These are phyloP conservation scores for Prorops nasuta DNA, from an alignment of 1,140 invertebrate genomes.

Conservation along the genomic window DNA sequence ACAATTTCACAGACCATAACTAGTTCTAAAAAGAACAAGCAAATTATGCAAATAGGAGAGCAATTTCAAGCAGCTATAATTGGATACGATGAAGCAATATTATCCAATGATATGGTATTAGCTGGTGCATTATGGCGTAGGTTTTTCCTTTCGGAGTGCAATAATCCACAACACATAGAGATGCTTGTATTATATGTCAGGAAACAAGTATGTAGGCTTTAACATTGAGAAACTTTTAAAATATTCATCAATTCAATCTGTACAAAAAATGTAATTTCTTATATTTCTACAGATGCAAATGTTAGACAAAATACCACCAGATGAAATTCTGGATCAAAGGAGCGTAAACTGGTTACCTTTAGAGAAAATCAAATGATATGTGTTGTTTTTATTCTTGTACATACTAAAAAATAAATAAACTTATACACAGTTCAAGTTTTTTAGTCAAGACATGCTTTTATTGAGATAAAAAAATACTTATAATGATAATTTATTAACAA, in stretches of 20 bases:
- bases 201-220: conserved; percentile 61
- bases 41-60: conserved; percentile 65
- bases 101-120: conserved; percentile 69
- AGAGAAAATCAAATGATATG: background rate
- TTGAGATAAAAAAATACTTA: background rate
- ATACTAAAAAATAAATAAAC: background rate
- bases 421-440: background rate
- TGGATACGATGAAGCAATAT: conserved; percentile 82
- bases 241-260: conserved; percentile 14
- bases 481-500: background rate
- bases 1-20: conserved; percentile 7
- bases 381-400: background rate
- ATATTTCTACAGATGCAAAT: conserved; percentile 35
- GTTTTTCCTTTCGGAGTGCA: conserved; percentile 66
- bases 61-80: conserved; percentile 83
- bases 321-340: conserved; percentile 46
- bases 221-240: background rate
- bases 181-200: conserved; percentile 69
- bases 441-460: too few species aligned
- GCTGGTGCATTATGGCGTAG: conserved; percentile 82
- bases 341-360: conserved; percentile 45
- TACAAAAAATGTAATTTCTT: conserved; percentile 14
- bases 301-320: conserved; percentile 47
- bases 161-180: conserved; percentile 65
- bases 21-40: conserved; percentile 57